Evolutionary conservation across 1,140 invertebrate genomes (phyloP).

Genomic region (Nymphalis io): DNA sequence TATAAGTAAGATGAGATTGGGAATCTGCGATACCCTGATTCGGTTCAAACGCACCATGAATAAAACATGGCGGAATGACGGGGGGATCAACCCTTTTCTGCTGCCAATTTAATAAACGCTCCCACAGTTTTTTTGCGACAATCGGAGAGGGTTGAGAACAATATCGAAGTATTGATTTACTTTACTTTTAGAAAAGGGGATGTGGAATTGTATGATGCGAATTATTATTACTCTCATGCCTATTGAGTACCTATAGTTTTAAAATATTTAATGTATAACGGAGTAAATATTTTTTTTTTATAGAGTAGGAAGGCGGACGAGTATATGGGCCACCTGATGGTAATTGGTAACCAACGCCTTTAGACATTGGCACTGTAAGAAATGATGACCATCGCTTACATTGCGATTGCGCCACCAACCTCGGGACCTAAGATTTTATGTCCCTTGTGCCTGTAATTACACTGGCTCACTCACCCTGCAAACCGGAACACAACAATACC

Average conservation of each 20-base stretch:
- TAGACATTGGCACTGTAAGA: no score
- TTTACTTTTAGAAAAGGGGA: conserved; percentile 23
- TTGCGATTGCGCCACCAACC: no score
- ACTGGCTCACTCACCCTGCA: no score
- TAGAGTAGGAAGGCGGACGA: no score
- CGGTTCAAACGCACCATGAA: conserved; percentile 59
- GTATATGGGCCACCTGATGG: no score
- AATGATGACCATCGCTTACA: no score
- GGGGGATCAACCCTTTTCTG: conserved; percentile 62
- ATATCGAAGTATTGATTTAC: conserved; percentile 51
- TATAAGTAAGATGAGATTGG: conserved; percentile 38
- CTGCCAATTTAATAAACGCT: conserved; percentile 58
- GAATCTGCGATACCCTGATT: conserved; percentile 52
- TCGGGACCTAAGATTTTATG: no score
- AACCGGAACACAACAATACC: no score
- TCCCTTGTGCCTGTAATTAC: no score
- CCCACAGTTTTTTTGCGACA: conserved; percentile 63
- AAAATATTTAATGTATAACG: background rate
- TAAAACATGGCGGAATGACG: conserved; percentile 61
- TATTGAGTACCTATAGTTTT: background rate
- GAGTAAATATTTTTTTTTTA: no score
- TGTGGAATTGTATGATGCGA: background rate
- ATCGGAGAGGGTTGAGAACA: conserved; percentile 42
- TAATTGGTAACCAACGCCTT: no score
- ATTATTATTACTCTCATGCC: conserved; percentile 2